Evolutionary conservation across 2,888 invertebrate genomes (phyloP).

Genomic region (Saturnia pavonia): DNA sequence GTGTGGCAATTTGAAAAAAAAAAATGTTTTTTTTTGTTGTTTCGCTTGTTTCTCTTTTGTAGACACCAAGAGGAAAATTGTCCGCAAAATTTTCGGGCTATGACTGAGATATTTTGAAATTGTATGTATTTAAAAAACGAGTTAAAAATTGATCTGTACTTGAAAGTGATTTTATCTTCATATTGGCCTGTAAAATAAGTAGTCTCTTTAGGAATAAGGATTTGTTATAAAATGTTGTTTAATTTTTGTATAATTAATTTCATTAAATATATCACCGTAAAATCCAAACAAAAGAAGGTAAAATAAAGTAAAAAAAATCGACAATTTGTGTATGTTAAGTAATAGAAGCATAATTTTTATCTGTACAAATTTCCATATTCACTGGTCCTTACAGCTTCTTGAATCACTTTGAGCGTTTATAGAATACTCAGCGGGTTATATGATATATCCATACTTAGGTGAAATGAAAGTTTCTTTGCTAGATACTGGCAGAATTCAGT

Average conservation of each 20-base stretch:
- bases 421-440: too few relatives aligned
- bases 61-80: constrained; percentile 29
- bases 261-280: too few relatives aligned
- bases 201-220: not conserved
- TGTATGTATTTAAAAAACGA: constrained; percentile 14
- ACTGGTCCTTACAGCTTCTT: too few relatives aligned
- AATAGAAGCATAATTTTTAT: too few relatives aligned
- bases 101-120: constrained; percentile 36
- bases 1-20: constrained; percentile 37
- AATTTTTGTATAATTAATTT: not conserved
- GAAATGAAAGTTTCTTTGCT: too few relatives aligned
- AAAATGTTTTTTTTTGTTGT: constrained; percentile 15
- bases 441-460: too few relatives aligned
- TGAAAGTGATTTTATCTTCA: constrained; percentile 19
- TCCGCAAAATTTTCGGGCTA: constrained; percentile 38
- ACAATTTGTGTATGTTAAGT: too few relatives aligned
- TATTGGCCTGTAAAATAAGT: constrained; percentile 9
- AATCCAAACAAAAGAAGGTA: too few relatives aligned
- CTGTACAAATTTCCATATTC: too few relatives aligned
- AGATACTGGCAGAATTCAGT: too few relatives aligned
- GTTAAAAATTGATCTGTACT: constrained; percentile 26
- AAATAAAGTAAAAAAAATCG: too few relatives aligned
- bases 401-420: too few relatives aligned
- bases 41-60: not conserved
- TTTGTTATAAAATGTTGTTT: not conserved